Base-by-base conservation (phyloP, 92 coral and sea anemone species). In the Paramuricea clavata region DNA sequence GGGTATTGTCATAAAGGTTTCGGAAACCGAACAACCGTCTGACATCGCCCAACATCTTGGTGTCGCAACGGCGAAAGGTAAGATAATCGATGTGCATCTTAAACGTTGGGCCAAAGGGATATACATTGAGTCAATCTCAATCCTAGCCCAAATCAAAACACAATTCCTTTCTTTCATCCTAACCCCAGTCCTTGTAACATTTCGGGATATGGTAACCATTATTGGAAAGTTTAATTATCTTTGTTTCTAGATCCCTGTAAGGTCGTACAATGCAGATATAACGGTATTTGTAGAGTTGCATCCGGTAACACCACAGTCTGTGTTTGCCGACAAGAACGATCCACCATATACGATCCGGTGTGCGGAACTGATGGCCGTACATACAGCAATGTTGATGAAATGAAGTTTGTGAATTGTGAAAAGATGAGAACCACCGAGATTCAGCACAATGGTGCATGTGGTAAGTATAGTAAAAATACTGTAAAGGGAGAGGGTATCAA, bases 341-440 rank as follows among this genome's bases (percentile, higher is more conserved):
- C 82, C 27, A 27, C 84, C 19, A 41, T 65, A 13, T 79, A 17
- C 23, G 67, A 41, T 12, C 84, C 84, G 0, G 84, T 79, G 33
- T 79, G 84, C 17, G 84, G 84, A 22, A 79, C 84, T 9, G 73
- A 79, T 41, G 84, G 84, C 6, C 84, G 34, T 33, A 79, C 84
- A 11, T 79, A 79, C 69, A 79, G 59, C 74, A 79, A 79, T 41
- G 35, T 21, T 27, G 72, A 41, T 1, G 84, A 59, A 60, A 79
- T 79, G 84, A 79, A 79, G 67, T 79, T 28, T 49, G 36, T 12
- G 5, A 60, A 59, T 59, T 79, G 84, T 79, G 73, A 42, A 16
- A 44, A 39, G 6, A 34, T 31, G 67, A 79, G 16, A 33, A 60
- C 49, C 23, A 67, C 67, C 12, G 56, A 79, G 25, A 42, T 62